Percentiles rank a stretch among this genome's conserved stretches.
These are phyloP conservation scores for Nothocercus nigrocapillus DNA, from an alignment of 2,113 vertebrate species.

Conservation along the genomic window DNA sequence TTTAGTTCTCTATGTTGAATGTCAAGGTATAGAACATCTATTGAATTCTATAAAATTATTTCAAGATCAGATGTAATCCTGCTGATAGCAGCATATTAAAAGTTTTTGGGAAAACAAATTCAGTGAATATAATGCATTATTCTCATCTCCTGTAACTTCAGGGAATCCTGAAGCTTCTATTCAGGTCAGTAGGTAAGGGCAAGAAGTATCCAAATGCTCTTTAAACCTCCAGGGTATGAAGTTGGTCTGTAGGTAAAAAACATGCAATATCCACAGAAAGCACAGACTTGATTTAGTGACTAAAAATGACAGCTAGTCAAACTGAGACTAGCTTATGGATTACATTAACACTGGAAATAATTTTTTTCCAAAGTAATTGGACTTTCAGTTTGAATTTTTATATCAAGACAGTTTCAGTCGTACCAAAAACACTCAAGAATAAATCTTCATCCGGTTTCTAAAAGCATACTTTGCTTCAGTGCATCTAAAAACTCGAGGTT, in stretches of 20 bases:
- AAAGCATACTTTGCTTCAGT: not conserved
- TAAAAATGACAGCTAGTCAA: rapidly evolving
- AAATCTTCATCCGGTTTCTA: no score
- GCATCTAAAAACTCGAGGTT: not conserved
- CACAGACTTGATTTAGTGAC: not conserved
- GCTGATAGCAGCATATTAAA: not conserved
- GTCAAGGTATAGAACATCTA: not conserved
- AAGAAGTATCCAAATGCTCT: not conserved
- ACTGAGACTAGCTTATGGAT: not conserved
- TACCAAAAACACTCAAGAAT: not conserved
- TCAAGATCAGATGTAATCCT: not conserved
- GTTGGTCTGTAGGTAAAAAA: not conserved
- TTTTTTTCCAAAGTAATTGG: not conserved
- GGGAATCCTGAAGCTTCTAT: not conserved
- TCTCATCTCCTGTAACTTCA: not conserved
- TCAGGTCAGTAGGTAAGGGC: not conserved
- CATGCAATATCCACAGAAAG: not conserved
- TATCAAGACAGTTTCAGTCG: not conserved
- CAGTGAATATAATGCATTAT: not conserved
- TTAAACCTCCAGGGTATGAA: not conserved
- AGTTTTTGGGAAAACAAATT: not conserved
- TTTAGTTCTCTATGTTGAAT: not conserved
- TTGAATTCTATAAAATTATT: not conserved
- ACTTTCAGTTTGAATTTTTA: not conserved
- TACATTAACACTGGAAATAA: not conserved